Percentiles rank a stretch among this genome's conserved stretches.
Evolutionary conservation across 2,113 vertebrate species (phyloP).

Genomic region (Origma solitaria): DNA sequence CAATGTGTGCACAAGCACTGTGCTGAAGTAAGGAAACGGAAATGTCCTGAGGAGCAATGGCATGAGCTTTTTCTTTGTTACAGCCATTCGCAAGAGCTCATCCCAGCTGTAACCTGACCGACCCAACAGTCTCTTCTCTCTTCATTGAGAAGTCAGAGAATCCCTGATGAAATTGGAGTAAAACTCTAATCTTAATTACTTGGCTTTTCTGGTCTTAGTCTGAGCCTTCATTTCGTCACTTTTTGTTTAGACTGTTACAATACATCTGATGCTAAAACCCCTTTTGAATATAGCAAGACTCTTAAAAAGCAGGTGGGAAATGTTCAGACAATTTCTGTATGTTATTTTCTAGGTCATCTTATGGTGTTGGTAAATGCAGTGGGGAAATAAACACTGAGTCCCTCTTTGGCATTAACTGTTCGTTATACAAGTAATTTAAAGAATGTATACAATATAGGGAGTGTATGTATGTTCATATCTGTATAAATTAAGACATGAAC

Average conservation of each 20-base stretch:
- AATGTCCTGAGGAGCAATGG: background rate
- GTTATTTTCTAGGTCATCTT: background rate
- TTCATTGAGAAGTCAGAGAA: background rate
- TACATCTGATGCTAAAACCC: background rate
- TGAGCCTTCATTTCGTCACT: background rate
- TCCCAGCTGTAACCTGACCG: background rate
- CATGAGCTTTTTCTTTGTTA: background rate
- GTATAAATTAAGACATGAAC: background rate
- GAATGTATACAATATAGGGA: background rate
- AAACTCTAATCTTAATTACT: background rate
- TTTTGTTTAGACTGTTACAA: background rate
- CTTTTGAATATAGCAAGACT: background rate
- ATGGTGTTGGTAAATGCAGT: background rate
- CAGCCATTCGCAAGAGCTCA: background rate
- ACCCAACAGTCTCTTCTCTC: background rate
- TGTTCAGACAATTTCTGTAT: background rate
- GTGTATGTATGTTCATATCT: background rate
- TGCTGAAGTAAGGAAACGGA: background rate
- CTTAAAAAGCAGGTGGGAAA: background rate
- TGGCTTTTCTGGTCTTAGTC: background rate
- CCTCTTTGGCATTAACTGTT: background rate
- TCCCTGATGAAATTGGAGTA: background rate
- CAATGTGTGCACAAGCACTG: rapidly evolving
- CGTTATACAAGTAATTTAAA: background rate
- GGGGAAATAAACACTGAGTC: background rate